Conservation (phyloP, 2,797 vertebrate genomes). For the Allochrocebus solatus region DNA sequence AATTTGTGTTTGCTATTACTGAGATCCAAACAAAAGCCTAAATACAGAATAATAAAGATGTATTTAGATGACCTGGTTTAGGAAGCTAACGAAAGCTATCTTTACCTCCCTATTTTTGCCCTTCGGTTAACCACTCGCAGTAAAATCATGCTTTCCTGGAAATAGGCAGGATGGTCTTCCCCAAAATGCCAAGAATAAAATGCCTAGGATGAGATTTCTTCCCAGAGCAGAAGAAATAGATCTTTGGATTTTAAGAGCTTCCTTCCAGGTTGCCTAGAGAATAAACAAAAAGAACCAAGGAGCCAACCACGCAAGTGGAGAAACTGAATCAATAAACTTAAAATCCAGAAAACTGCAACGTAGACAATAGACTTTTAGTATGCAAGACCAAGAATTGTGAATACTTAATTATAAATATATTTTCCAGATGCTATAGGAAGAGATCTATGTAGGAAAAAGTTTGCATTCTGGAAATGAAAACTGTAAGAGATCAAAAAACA, state of each 20-base stretch:
- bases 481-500: not conserved
- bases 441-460: not conserved
- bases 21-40: not conserved
- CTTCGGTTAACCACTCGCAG: not conserved
- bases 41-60: not conserved
- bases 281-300: not conserved
- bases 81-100: not conserved
- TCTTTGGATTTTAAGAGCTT: conserved; percentile 25
- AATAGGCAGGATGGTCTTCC: not conserved
- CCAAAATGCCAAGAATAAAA: not conserved
- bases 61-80: not conserved
- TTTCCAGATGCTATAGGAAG: not conserved
- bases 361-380: not conserved
- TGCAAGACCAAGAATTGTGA: not conserved
- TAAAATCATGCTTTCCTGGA: not conserved
- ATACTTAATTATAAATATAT: not conserved
- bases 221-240: not conserved
- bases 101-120: not conserved
- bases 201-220: not conserved
- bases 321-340: not conserved
- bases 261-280: not conserved
- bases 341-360: not conserved
- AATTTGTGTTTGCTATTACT: not conserved
- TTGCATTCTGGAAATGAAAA: not conserved
- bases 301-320: not conserved